phyloP scores from a whole-genome alignment of 2,113 vertebrate genomes.

The Hucho hucho region DNA sequence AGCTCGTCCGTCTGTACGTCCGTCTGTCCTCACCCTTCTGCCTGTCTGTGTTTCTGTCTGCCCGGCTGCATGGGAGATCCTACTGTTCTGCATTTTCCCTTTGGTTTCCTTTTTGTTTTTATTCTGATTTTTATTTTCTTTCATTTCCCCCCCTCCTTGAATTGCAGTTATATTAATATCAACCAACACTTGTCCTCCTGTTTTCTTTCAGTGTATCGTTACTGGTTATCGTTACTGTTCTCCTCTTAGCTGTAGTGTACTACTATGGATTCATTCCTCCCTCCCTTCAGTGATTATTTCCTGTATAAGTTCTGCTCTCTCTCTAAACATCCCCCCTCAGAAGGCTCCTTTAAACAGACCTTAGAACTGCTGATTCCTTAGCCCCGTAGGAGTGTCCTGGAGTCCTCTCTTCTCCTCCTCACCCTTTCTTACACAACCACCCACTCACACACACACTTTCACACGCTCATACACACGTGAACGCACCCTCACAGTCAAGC shows the following conservation, averaged over 20 bases:
- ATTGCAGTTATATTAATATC: constrained; percentile 31
- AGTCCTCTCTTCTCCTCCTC: constrained; percentile 70
- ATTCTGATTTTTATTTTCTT: constrained; percentile 2
- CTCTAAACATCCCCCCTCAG: constrained; percentile 16
- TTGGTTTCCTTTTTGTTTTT: neutral
- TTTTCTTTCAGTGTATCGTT: constrained; percentile 40
- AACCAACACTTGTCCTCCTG: constrained; percentile 25
- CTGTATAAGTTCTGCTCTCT: constrained; percentile 42
- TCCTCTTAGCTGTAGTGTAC: constrained; percentile 30
- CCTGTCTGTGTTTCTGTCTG: constrained; percentile 20
- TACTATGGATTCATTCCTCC: constrained; percentile 35
- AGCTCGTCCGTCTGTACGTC: constrained; percentile 18
- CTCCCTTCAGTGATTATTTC: constrained; percentile 5
- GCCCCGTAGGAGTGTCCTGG: constrained; percentile 35
- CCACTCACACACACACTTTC: constrained; percentile 23
- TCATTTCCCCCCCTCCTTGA: constrained; percentile 29
- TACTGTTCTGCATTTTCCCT: constrained; percentile 52
- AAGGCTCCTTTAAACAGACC: constrained; percentile 16
- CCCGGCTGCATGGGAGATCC: constrained; percentile 72
- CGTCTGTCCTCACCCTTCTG: constrained; percentile 33
- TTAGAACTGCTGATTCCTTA: constrained; percentile 29
- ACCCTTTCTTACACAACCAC: constrained; percentile 63
- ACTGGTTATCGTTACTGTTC: constrained; percentile 1
- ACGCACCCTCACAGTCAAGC: constrained; percentile 16
- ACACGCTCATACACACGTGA: neutral